phyloP scores from a whole-genome alignment of 1,140 invertebrate genomes.

The Drosophila simulans region DNA sequence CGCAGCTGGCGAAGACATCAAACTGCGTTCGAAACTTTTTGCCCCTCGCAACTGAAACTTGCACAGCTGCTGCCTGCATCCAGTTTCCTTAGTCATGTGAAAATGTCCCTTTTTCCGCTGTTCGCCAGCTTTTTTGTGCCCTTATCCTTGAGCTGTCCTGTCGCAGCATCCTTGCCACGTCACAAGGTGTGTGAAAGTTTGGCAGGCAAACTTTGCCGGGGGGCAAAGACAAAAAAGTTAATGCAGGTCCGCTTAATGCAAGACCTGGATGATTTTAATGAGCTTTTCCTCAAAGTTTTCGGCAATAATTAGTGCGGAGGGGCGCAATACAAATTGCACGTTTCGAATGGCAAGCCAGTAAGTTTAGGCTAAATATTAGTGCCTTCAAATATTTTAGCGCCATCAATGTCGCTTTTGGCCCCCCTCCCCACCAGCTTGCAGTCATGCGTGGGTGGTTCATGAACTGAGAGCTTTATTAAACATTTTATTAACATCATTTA shows the following conservation, averaged over 20 bases:
- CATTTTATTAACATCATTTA: constrained; percentile 57
- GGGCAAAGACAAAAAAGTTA: constrained; percentile 29
- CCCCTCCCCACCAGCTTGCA: not conserved
- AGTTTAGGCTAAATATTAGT: constrained; percentile 7
- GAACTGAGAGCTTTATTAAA: constrained; percentile 24
- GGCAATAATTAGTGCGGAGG: constrained; percentile 55
- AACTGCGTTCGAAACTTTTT: constrained; percentile 56
- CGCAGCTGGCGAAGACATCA: constrained; percentile 48
- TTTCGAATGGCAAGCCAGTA: constrained; percentile 11
- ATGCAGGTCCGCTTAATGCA: constrained; percentile 53
- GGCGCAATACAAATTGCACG: constrained; percentile 30
- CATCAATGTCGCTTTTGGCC: not conserved
- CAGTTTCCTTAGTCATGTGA: constrained; percentile 57
- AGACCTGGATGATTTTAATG: constrained; percentile 67
- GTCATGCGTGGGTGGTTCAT: constrained; percentile 21
- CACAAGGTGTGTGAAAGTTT: constrained; percentile 69
- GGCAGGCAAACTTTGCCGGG: constrained; percentile 28
- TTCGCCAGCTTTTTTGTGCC: constrained; percentile 15
- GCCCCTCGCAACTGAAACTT: constrained; percentile 36
- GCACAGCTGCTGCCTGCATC: constrained; percentile 38
- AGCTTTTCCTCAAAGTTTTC: constrained; percentile 72
- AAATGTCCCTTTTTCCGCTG: constrained; percentile 29
- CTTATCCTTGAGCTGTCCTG: constrained; percentile 30
- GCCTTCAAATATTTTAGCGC: constrained; percentile 2
- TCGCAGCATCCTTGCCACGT: constrained; percentile 40